Base-by-base conservation (phyloP, 2,888 invertebrate genomes). In the Tenthredo notha region DNA sequence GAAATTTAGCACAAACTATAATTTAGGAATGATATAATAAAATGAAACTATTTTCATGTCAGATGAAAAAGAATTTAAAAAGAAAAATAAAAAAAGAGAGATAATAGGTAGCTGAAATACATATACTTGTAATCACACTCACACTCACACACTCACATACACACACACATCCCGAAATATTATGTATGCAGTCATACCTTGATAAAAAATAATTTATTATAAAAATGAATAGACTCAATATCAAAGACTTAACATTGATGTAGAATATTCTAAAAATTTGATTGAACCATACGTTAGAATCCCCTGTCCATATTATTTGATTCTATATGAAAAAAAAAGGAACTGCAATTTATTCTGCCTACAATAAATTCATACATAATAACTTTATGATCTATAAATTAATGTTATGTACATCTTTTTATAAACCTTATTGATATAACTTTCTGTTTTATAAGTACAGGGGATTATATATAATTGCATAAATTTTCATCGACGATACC, bases 241-340 rank as follows among this genome's bases (percentile, higher is more conserved):
- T 74, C 72, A 77, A 33, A 54, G 43, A 43, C 21, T 43, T 21
- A 25, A 75, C 6, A 37, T 18, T 25, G 12, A 75, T 33, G 43
- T 74, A 74, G 10, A 74, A 75, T 75, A 75, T 75, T 75, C 47
- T 77, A 50, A 54, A 54, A 9, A 77, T 54, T 67, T n/a, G 21
- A 67, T 12, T 15, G 15, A 47, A 33, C 67, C 33, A 15, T 3
- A 15, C 4, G 47, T 15, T 4, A 3, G 12, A 37, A 70, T 18
- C 37, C 37, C 37, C 25, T 29, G 18, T 70, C n/a, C 70, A 37
- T 15, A 70, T 70, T 10, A 29, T 65, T 15, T 37, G n/a, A 33
- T 18, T 33, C 1, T 33, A 70, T 9, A 70, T 33, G 18, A 29
- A 70, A 25, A 33, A 33, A 33, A 33, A 33, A 33, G 2, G 4